phyloP scores from a whole-genome alignment of 2,888 invertebrate species.

The Oxycera nigricornis region DNA sequence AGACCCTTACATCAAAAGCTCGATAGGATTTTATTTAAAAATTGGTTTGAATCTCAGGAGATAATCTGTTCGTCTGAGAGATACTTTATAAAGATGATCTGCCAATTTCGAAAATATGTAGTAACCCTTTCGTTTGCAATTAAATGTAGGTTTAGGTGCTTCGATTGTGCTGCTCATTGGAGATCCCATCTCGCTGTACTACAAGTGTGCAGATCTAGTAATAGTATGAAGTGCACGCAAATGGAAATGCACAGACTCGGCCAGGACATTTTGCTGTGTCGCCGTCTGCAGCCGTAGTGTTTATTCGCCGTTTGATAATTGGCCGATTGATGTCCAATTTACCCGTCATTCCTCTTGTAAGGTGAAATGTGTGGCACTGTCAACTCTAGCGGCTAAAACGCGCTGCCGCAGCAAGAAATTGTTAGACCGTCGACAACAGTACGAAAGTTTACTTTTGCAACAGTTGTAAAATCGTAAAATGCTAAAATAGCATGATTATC shows the following conservation, averaged over 20 bases:
- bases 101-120: no score
- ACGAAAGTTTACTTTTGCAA: constrained; percentile 28
- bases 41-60: no score
- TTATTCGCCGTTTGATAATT: constrained; percentile 37
- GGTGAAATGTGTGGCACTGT: constrained; percentile 40
- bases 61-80: no score
- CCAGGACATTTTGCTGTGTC: background rate
- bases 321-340: constrained; percentile 41
- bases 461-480: constrained; percentile 35
- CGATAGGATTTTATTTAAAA: no score
- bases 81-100: no score
- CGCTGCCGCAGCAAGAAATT: background rate
- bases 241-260: background rate
- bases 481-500: constrained; percentile 27
- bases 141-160: no score
- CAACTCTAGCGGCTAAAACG: constrained; percentile 22
- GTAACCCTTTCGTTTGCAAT: no score
- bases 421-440: constrained; percentile 12
- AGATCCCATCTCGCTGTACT: no score
- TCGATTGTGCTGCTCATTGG: no score
- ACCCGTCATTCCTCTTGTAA: constrained; percentile 29
- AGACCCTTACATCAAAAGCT: no score
- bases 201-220: no score
- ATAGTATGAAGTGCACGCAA: constrained; percentile 6
- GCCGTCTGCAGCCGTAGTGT: constrained; percentile 13